Conservation (phyloP, 2,888 invertebrate genomes). For the Macrosiphum euphorbiae region DNA sequence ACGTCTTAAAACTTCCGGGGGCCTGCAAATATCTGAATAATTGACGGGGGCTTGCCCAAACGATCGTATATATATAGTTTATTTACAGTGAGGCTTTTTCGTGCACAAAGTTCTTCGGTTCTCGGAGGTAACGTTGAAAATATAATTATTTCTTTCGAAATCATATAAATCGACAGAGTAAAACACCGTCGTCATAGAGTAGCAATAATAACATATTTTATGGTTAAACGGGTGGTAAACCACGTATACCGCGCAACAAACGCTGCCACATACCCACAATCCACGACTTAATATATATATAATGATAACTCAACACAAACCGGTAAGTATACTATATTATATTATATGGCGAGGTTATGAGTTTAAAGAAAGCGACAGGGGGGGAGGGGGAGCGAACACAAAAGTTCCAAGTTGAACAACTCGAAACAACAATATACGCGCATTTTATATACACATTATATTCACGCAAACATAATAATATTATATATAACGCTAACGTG, state of each 20-base stretch:
- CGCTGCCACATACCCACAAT: too few species aligned
- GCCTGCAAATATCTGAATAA: too few species aligned
- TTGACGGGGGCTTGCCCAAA: too few species aligned
- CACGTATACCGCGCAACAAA: background rate
- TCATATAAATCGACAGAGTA: background rate
- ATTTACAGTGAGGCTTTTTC: too few species aligned
- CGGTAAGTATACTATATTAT: background rate
- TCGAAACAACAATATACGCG: background rate
- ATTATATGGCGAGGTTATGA: background rate
- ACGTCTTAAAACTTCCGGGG: too few species aligned
- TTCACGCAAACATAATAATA: background rate
- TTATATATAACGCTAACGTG: background rate
- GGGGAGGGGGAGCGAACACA: background rate
- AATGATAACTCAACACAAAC: background rate
- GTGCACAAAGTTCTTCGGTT: too few species aligned
- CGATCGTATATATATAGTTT: too few species aligned
- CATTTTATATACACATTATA: background rate
- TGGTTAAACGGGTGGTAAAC: background rate
- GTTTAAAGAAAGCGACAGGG: background rate
- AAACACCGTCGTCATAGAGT: too few species aligned
- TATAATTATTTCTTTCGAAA: background rate
- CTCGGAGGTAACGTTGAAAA: background rate
- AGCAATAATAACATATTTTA: background rate
- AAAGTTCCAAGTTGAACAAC: background rate
- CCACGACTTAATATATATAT: background rate